Conservation (phyloP, 2,888 invertebrate species). For the Gisinianus flammeolus region DNA sequence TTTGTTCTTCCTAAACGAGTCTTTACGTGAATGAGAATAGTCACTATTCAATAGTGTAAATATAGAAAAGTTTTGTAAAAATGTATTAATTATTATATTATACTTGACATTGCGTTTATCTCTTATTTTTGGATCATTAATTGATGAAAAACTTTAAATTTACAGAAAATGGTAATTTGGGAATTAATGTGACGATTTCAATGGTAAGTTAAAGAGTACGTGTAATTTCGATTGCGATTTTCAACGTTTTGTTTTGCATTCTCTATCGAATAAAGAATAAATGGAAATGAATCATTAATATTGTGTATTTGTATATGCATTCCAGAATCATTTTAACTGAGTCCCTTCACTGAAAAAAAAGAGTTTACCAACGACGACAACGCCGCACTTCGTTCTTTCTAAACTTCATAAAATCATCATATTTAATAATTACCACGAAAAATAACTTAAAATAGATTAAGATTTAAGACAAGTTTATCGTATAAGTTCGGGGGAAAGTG, state of each 20-base stretch:
- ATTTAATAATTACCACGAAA: not conserved
- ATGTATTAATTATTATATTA: too few species aligned
- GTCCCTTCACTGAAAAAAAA: not conserved
- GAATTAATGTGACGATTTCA: slow-evolving; percentile 69
- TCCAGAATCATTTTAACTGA: slow-evolving; percentile 2
- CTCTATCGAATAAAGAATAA: too few species aligned
- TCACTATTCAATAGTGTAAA: too few species aligned
- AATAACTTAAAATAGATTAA: not conserved
- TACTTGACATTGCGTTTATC: not conserved
- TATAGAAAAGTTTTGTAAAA: too few species aligned
- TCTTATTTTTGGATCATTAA: not conserved
- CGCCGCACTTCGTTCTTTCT: not conserved
- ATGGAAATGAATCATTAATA: not conserved
- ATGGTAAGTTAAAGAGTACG: slow-evolving; percentile 53
- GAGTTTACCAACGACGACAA: not conserved
- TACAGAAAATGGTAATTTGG: slow-evolving; percentile 68
- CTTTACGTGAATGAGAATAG: too few species aligned
- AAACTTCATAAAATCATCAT: not conserved
- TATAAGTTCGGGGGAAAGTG: not conserved
- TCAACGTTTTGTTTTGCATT: not conserved
- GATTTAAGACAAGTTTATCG: not conserved
- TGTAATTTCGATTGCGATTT: not conserved
- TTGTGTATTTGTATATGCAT: not conserved
- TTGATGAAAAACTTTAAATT: not conserved
- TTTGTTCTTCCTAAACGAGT: too few species aligned